phyloP scores from a whole-genome alignment of 2,113 vertebrate species.

The Trichomycterus rosablanca region DNA sequence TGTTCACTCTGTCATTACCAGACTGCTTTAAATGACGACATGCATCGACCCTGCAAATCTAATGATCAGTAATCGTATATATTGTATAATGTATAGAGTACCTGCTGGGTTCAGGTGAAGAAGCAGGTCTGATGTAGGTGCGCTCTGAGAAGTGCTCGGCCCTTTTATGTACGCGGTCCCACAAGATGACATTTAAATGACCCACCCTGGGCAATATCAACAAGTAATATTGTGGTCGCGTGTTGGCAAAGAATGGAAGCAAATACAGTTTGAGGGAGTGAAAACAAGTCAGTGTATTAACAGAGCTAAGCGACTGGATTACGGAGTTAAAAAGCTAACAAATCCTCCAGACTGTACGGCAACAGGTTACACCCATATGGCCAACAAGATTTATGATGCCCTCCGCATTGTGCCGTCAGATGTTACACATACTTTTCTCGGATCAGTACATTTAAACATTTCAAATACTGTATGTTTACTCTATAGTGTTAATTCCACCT shows the following conservation, averaged over 20 bases:
- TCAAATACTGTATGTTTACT: too few relatives aligned
- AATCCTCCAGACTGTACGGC: constrained; percentile 45
- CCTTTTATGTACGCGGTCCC: constrained; percentile 50
- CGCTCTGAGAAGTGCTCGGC: neutral
- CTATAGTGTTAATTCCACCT: too few relatives aligned
- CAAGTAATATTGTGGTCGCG: neutral
- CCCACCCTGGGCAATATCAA: constrained; percentile 7
- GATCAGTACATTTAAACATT: neutral
- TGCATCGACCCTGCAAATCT: too few relatives aligned
- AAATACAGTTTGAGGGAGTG: constrained; percentile 26
- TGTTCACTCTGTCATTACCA: too few relatives aligned
- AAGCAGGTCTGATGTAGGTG: too few relatives aligned
- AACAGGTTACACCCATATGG: constrained; percentile 36
- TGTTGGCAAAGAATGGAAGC: neutral
- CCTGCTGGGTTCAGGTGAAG: neutral
- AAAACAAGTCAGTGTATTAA: constrained; percentile 28
- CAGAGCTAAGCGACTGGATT: constrained; percentile 23
- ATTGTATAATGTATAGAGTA: neutral
- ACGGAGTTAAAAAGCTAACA: constrained; percentile 27
- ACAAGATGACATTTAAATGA: constrained; percentile 25
- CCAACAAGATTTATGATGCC: constrained; percentile 12
- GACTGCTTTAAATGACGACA: too few relatives aligned
- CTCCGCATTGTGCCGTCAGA: too few relatives aligned
- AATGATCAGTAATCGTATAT: too few relatives aligned
- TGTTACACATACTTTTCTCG: neutral